Evolutionary conservation across 2,797 vertebrate species (phyloP), one percentile per base, ranked within the genome.

Genomic region (Poecilia gillii): DNA sequence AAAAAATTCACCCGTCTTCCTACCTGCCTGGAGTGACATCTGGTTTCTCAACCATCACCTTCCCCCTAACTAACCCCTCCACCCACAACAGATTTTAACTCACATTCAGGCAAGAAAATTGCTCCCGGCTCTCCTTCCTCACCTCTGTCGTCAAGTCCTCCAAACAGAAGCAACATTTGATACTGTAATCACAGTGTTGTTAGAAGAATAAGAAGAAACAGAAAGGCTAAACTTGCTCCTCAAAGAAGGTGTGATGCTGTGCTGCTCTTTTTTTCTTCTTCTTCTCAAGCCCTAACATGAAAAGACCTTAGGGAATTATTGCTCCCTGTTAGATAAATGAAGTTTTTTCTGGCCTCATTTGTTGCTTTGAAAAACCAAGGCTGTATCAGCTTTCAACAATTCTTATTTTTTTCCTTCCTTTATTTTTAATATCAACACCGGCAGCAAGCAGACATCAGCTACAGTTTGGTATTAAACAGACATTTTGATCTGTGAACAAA

Each of bases 121-220:
- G 85, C 88, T 88, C 74, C 82, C 76, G 81, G 89, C 90, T 85
- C 80, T 87, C 66, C 75, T 70, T 78, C 73, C 81, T 85, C 78
- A 72, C 76, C 79, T 87, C 84, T 89, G 85, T 87, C 85, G 83
- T 89, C 83, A 31, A 31, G 74, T 85, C 79, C 81, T 81, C 84
- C 72, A 74, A 91, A 92, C 90, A 91, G 90, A 89, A 91, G 92
- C 92, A 90, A 91, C 90, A 93, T 90, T 92, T 85, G 90, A 94
- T 94, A 90, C 91, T 81, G 85, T 93, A 93, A 93, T 93, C 79
- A 78, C 70, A 59, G 86, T 64, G 84, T 90, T 91, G 90, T 91
- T 88, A 84, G 28, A 80, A 88, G 84, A 71, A 78, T 82, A 87
- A 84, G 36, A 80, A 88, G 82, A 68, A 81, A 84, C 79, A 78